Evolutionary conservation across 2,113 vertebrate species (phyloP).

Genomic region (Percopsis transmontana): DNA sequence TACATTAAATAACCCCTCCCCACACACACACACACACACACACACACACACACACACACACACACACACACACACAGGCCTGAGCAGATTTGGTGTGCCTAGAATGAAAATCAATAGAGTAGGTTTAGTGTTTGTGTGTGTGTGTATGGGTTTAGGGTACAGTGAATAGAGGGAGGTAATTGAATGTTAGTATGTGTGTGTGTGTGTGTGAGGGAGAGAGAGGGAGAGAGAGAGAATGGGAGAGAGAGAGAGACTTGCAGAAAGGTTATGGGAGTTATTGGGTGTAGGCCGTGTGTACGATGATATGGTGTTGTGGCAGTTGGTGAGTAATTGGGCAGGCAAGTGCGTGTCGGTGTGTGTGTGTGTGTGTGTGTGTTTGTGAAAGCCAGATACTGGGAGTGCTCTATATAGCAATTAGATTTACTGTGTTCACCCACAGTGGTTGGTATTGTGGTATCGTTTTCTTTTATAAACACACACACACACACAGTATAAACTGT

Average conservation of each 20-base stretch:
- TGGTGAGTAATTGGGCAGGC: background rate
- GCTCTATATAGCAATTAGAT: no score
- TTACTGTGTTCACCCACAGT: no score
- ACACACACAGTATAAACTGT: no score
- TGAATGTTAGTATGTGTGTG: background rate
- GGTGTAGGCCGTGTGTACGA: background rate
- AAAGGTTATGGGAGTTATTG: background rate
- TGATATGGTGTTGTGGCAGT: background rate
- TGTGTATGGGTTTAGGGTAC: background rate
- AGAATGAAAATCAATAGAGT: no score
- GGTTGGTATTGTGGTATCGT: no score
- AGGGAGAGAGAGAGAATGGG: constrained; percentile 20
- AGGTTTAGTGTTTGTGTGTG: constrained; percentile 2
- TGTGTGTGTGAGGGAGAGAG: constrained; percentile 32
- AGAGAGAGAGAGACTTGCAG: background rate
- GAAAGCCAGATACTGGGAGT: background rate
- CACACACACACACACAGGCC: background rate
- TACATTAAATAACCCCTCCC: background rate
- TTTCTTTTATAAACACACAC: no score
- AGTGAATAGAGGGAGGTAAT: no score
- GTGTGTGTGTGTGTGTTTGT: background rate
- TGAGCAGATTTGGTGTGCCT: background rate
- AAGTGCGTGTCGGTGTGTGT: background rate
- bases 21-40: background rate
- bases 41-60: constrained; percentile 3